Base-by-base conservation (phyloP, 1,140 invertebrate genomes). In the Samia ricini region DNA sequence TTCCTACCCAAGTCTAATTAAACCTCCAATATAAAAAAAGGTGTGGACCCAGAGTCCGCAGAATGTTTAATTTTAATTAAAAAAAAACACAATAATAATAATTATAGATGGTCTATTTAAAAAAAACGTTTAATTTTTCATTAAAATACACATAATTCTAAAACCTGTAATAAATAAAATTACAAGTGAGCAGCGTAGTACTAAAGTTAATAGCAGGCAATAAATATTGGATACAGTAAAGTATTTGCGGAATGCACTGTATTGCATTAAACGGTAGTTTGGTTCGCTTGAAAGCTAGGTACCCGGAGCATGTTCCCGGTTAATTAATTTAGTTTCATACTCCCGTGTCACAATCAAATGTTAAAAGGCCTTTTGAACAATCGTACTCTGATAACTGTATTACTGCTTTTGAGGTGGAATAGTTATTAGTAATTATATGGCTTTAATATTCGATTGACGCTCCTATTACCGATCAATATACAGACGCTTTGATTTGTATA, bases 211-310 rank as follows among this genome's bases (percentile, higher is more conserved):
- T 42, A 42, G n/a, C 33, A 42, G n/a, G 33, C 33, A 15, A 42
- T 42, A 12, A 15, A 42, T 42, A 42, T 42, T 15, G 33, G 33
- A 42, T 3, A 42, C 10, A 42, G 33, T 42, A 42, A 42, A 42
- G 33, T 42, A 42, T 65, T 55, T 61, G 56, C 36, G 51, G 58
- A 51, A 57, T 61, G 59, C 54, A 57, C 49, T 60, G 60, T 60
- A 55, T 60, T 65, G 60, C 58, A 65, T 65, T 65, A 65, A 15
- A 42, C 22, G 58, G n/a, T 42, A 57, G 58, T 61, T 61, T 42
- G 33, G 10, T 12, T 24, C 24, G 58, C n/a, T 54, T 42, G 56
- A 26, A 36, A n/a, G 19, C 23, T 33, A 57, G 56, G 56, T 57
- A 26, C 19, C n/a, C 54, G 50, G 19, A 29, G 63, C 58, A 55